Evolutionary conservation across 1,140 invertebrate species (phyloP), one percentile per base, ranked within the genome.

Genomic region (Drosophila ficusphila): DNA sequence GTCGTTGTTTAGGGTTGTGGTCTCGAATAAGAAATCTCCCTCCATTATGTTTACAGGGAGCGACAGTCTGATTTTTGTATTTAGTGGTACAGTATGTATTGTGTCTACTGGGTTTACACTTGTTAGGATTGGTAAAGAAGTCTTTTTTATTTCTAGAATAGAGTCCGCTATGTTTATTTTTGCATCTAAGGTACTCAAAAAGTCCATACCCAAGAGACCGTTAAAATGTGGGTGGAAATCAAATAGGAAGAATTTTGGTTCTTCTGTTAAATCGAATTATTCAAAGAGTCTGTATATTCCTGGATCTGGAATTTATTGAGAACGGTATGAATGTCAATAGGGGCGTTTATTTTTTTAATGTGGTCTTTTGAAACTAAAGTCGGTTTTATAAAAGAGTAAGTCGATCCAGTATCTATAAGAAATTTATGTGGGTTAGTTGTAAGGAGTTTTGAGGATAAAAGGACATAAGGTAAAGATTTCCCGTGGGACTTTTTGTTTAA

Each of bases 21-120:
- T 52, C 3, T 51, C 49, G 31, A 36, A 23, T 51, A 51, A 36
- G 16, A 51, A 51, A 36, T 51, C 48, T 7, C 48, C 48, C 7
- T 52, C 9, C 49, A 38, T 51, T 16, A 38, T 2, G 2, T 52
- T 52, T 16, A 25, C 21, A 23, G 49, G 18, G 3, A 39, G 18
- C 19, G 38, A 8, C 1, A 39, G n/a, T 19, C 38, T 41, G 2
- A 41, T 4, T 11, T 33, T 48, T 1, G n/a, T 23, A 2, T 51
- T 51, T 14, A 14, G 19, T 51, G 47, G 47, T 36, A 51, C 8
- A 4, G 47, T 51, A 11, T 36, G 31, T n/a, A 8, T n/a, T 47
- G 25, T 47, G 18, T 48, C 46, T 48, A 48, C 46, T 1, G 41
- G 21, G 6, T 29, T 29, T 29, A 9, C 18, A 8, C 29, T 48